A percentile compares a stretch with the other conserved stretches of the same genome.
phyloP scores from a whole-genome alignment of 2,113 vertebrate genomes.

The Tyto alba region DNA sequence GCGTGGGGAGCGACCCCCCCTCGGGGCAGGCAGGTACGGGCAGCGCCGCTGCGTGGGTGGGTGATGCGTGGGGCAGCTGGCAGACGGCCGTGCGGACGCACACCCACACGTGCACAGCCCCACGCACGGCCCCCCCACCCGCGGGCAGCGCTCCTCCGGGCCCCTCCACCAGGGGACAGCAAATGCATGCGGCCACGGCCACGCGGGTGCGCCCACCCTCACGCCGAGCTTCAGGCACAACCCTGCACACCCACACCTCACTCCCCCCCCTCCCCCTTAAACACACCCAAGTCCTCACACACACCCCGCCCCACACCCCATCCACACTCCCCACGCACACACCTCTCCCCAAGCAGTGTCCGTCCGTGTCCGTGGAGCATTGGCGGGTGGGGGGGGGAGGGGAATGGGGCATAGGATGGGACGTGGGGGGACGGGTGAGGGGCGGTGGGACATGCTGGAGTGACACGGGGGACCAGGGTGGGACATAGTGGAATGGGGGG shows the following conservation, averaged over 20 bases:
- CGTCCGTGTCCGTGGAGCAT: background rate
- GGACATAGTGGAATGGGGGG: too few species aligned
- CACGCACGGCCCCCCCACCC: too few species aligned
- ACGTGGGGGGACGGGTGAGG: background rate
- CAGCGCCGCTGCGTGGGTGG: too few species aligned
- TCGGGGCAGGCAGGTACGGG: background rate
- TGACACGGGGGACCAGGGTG: too few species aligned
- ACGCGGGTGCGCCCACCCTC: background rate
- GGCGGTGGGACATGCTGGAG: too few species aligned
- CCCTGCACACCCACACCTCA: too few species aligned
- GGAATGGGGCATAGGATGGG: too few species aligned
- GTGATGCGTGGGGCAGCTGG: too few species aligned
- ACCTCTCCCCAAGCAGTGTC: too few species aligned
- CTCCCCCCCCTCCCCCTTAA: background rate
- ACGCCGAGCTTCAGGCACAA: background rate
- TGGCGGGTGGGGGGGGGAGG: background rate
- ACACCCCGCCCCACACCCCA: background rate
- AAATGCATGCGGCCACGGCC: background rate
- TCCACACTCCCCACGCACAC: background rate
- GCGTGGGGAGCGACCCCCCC: fast-evolving
- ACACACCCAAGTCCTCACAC: too few species aligned
- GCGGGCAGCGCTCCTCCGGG: background rate
- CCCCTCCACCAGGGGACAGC: background rate
- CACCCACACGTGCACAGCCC: too few species aligned
- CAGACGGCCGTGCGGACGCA: too few species aligned